These are phyloP conservation scores for Menura novaehollandiae DNA, from an alignment of 2,113 vertebrate genomes.

Conservation along the genomic window DNA sequence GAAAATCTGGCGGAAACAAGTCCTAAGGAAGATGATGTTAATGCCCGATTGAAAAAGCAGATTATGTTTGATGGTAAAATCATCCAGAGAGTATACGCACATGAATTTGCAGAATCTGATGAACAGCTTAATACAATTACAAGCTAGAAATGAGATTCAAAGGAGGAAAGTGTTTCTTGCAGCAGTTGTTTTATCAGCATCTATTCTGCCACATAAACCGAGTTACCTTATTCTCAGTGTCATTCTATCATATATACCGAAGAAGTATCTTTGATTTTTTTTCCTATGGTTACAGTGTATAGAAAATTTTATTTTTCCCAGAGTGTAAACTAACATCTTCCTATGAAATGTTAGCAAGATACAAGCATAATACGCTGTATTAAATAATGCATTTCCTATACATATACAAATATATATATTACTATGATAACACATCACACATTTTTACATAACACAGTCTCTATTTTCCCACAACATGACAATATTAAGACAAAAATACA, in stretches of 20 bases:
- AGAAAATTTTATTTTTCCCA: conserved; percentile 74
- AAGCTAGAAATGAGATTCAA: background rate
- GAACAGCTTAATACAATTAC: background rate
- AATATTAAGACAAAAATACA: conserved; percentile 68
- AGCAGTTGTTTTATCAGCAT: background rate
- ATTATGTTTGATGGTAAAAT: background rate
- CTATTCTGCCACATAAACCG: background rate
- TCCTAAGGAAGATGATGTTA: background rate
- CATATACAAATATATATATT: conserved; percentile 78
- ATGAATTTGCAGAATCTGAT: background rate
- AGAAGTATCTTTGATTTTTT: background rate
- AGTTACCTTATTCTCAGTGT: background rate
- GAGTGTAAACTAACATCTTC: conserved; percentile 68
- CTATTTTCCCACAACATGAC: conserved; percentile 62
- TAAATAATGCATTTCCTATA: conserved; percentile 69
- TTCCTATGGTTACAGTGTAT: conserved; percentile 55
- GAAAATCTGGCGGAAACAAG: background rate
- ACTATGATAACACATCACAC: conserved; percentile 70
- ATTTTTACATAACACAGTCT: conserved; percentile 62
- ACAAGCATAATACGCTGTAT: conserved; percentile 67
- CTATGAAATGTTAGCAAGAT: conserved; percentile 60
- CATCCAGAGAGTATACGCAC: background rate
- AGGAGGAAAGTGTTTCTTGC: background rate
- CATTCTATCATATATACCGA: background rate
- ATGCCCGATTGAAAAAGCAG: background rate